phyloP scores from a whole-genome alignment of 2,797 vertebrate genomes.

The Clamator glandarius region DNA sequence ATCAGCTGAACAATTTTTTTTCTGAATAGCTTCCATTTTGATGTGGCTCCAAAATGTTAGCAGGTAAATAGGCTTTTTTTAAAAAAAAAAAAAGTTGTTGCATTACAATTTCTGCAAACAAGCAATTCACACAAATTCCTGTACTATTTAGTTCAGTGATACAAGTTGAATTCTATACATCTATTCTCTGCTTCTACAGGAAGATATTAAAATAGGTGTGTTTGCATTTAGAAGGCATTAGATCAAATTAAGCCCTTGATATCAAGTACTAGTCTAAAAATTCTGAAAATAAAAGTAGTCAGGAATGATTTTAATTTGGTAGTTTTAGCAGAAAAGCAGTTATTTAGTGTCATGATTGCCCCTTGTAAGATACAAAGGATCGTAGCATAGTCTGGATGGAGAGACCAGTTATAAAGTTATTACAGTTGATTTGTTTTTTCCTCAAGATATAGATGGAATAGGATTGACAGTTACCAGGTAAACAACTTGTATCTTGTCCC shows the following conservation, averaged over 20 bases:
- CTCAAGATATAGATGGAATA: neutral
- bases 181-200: neutral
- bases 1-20: neutral
- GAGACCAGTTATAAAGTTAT: neutral
- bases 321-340: neutral
- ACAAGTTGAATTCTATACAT: neutral
- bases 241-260: constrained; percentile 5
- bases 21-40: constrained; percentile 17
- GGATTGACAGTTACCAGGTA: neutral
- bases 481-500: neutral
- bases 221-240: constrained; percentile 8
- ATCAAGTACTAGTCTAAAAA: neutral
- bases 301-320: neutral
- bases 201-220: neutral
- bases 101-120: neutral
- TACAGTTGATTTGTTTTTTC: neutral
- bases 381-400: neutral
- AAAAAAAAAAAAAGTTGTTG: neutral
- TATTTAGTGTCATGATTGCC: neutral
- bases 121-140: neutral
- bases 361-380: neutral
- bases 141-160: neutral
- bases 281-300: constrained; percentile 1
- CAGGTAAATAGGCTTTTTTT: neutral
- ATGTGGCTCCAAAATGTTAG: neutral